Evolutionary conservation across 2,113 vertebrate species (phyloP), one percentile per base, ranked within the genome.

Genomic region (Prionailurus viverrinus): DNA sequence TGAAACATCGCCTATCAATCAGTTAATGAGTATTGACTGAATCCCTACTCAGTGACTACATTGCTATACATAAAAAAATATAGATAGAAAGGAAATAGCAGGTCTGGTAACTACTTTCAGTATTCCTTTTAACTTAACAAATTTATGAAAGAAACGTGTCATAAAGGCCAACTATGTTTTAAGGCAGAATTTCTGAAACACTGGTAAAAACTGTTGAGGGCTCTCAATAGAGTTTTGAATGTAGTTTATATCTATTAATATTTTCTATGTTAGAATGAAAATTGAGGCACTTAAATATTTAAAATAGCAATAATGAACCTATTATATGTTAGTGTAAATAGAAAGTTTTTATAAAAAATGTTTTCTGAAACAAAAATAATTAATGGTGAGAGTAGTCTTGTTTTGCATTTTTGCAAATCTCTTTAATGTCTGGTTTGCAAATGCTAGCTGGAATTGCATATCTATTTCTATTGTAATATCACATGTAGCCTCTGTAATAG

Each of bases 341-440:
- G 25, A 31, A 48, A 48, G 33, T 31, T 68, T 94, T 96, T 87
- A 78, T 41, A 80, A 41, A 45, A 63, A 92, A 71, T 63, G 10
- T 71, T 94, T 93, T 86, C 31, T 86, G 68, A 78, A 73, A 39
- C 10, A 71, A 84, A 95, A 89, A 14, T 53, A 58, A 61, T 33
- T 39, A 94, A 61, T 78, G 36, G 27, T 36, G 79, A 18, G 11
- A 65, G 19, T 78, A 5, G 51, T 21, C 23, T 89, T 78, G 27
- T 68, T 97, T 93, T 63, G 41, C 18, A 79, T 63, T 39, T 78
- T 96, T 58, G 33, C 41, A 83, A 76, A 71, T 66, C 33, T 96
- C 58, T 23, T 65, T 58, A 76, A 11, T 74, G 39, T 53, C 55
- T 94, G 18, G 11, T 58, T 91, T 89, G n/a, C 53, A 74, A 90